A percentile compares a stretch with the other conserved stretches of the same genome.
Evolutionary conservation across 2,888 invertebrate genomes (phyloP).

Genomic region (Molorchus minor): DNA sequence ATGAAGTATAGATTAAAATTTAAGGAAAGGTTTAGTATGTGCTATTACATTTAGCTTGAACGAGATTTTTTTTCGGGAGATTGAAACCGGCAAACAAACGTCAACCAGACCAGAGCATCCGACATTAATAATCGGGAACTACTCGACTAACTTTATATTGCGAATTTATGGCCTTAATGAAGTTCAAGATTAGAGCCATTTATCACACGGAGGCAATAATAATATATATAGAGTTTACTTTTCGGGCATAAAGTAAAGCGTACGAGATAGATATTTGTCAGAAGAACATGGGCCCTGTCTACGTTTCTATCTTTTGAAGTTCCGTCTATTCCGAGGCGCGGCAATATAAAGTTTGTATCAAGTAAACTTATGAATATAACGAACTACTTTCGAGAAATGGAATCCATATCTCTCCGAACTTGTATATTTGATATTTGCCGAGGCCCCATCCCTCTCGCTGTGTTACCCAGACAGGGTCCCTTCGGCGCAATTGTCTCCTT

Average conservation of each 20-base stretch:
- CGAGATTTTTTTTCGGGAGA: too few species aligned
- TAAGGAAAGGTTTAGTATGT: too few species aligned
- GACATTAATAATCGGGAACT: conserved; percentile 40
- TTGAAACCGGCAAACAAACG: too few species aligned
- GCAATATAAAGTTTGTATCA: conserved; percentile 60
- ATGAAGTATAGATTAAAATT: too few species aligned
- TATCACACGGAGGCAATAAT: conserved; percentile 46
- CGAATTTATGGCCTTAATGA: conserved; percentile 45
- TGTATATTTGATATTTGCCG: conserved; percentile 58
- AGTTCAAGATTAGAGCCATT: conserved; percentile 47
- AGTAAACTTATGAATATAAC: conserved; percentile 58
- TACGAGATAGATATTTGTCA: conserved; percentile 46
- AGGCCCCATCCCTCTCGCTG: conserved; percentile 27
- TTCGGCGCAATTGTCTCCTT: conserved; percentile 46
- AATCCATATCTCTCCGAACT: conserved; percentile 59
- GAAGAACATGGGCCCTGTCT: conserved; percentile 42
- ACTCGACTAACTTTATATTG: conserved; percentile 39
- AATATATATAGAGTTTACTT: conserved; percentile 47
- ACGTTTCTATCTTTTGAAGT: conserved; percentile 49
- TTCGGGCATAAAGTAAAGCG: conserved; percentile 38
- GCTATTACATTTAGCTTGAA: too few species aligned
- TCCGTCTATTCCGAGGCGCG: conserved; percentile 42
- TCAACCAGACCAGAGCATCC: conserved; percentile 4
- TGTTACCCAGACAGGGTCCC: conserved; percentile 27
- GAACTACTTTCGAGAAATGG: conserved; percentile 53